These are phyloP conservation scores for Calephelis perditalis DNA, from an alignment of 2,888 invertebrate genomes.

Conservation along the genomic window DNA sequence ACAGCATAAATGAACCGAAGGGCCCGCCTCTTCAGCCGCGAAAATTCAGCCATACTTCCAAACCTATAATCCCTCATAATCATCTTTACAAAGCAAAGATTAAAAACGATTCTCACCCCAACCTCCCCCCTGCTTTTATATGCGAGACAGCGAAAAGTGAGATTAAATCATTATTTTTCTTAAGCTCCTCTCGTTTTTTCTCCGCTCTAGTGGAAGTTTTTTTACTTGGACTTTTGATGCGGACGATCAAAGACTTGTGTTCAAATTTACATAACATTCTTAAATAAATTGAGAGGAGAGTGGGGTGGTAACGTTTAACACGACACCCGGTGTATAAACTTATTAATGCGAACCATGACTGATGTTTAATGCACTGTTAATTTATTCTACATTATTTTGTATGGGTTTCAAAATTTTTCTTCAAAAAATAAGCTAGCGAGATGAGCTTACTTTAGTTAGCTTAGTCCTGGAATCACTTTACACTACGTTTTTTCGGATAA, in stretches of 20 bases:
- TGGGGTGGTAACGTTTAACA: conserved; percentile 50
- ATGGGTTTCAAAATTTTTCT: too few relatives aligned
- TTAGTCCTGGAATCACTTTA: too few relatives aligned
- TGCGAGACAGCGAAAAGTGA: conserved; percentile 75
- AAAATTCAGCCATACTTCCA: conserved; percentile 77
- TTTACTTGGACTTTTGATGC: conserved; percentile 75
- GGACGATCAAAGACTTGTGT: conserved; percentile 78
- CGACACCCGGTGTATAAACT: conserved; percentile 55
- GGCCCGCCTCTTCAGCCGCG: conserved; percentile 62
- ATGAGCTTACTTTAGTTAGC: too few relatives aligned
- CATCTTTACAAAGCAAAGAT: conserved; percentile 81
- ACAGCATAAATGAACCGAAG: conserved; percentile 64
- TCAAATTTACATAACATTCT: conserved; percentile 78
- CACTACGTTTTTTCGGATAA: too few relatives aligned
- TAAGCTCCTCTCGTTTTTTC: conserved; percentile 74
- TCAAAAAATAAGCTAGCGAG: too few relatives aligned
- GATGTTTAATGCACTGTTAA: conserved; percentile 67
- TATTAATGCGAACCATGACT: conserved; percentile 64
- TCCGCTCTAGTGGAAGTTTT: conserved; percentile 64
- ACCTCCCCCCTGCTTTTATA: conserved; percentile 63
- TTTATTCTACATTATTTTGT: conserved; percentile 56
- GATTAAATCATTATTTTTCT: conserved; percentile 80
- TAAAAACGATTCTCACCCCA: conserved; percentile 76
- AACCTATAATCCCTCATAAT: conserved; percentile 80
- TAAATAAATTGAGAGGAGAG: conserved; percentile 71